A percentile compares a stretch with the other conserved stretches of the same genome.
Conservation (phyloP, 2,888 invertebrate species). For the Scaptodrosophila latifasciaeformis region DNA sequence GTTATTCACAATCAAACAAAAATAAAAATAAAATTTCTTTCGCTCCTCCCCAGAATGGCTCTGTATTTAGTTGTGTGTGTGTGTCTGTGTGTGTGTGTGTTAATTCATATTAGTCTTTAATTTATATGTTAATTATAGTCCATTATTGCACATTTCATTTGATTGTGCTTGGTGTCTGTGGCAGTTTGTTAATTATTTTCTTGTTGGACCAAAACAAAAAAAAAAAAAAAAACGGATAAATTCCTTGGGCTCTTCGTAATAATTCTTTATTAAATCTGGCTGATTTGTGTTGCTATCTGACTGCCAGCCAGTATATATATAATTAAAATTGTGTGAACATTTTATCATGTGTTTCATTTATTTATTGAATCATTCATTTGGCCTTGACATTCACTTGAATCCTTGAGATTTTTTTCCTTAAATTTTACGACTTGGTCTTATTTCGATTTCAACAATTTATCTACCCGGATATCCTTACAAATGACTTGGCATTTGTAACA, state of each 20-base stretch:
- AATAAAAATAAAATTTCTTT: neutral
- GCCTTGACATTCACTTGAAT: slow-evolving; percentile 38
- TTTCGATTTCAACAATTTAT: too few relatives aligned
- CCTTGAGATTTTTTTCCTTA: slow-evolving; percentile 1
- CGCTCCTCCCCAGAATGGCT: too few relatives aligned
- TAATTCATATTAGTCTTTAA: slow-evolving; percentile 56
- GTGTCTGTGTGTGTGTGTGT: slow-evolving; percentile 5
- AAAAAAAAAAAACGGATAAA: too few relatives aligned
- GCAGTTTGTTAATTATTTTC: slow-evolving; percentile 54
- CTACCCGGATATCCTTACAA: slow-evolving; percentile 27
- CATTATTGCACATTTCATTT: slow-evolving; percentile 38
- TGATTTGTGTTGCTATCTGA: slow-evolving; percentile 24
- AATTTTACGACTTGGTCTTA: too few relatives aligned
- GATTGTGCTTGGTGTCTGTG: slow-evolving; percentile 2
- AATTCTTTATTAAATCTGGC: slow-evolving; percentile 60
- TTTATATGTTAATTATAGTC: slow-evolving; percentile 61
- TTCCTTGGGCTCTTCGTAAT: slow-evolving; percentile 45
- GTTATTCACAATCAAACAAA: neutral
- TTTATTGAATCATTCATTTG: too few relatives aligned
- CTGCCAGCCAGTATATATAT: too few relatives aligned
- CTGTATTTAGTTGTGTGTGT: neutral
- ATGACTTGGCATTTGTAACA: slow-evolving; percentile 59
- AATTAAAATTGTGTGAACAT: slow-evolving; percentile 39
- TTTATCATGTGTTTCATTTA: too few relatives aligned
- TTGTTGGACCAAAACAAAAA: too few relatives aligned